phyloP scores from a whole-genome alignment of 2,888 invertebrate genomes.

The Diarsia dahlii region DNA sequence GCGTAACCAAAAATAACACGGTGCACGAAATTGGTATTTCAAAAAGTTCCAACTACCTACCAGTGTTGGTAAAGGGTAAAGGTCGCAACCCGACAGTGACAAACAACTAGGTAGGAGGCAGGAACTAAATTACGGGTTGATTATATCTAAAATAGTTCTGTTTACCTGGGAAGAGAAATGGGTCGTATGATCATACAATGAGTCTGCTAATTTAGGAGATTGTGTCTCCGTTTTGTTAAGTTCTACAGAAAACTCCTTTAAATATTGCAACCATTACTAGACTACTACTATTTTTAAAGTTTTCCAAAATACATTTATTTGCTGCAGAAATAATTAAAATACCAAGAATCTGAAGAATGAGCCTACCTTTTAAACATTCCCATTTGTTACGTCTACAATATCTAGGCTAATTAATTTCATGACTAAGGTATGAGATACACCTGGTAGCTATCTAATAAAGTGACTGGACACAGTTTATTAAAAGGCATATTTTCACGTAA shows the following conservation, averaged over 20 bases:
- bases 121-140: constrained; percentile 61
- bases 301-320: not conserved
- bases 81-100: constrained; percentile 59
- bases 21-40: constrained; percentile 57
- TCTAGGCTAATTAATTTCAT: constrained; percentile 33
- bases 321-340: not conserved
- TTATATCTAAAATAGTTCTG: constrained; percentile 59
- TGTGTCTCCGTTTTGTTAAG: not conserved
- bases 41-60: constrained; percentile 62
- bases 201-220: constrained; percentile 8
- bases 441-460: constrained; percentile 47
- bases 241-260: not conserved
- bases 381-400: constrained; percentile 27
- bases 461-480: constrained; percentile 54
- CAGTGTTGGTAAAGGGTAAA: constrained; percentile 60
- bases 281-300: not conserved
- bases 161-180: constrained; percentile 56
- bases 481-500: constrained; percentile 54
- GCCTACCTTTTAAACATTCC: constrained; percentile 2
- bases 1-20: constrained; percentile 60
- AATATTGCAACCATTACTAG: no score
- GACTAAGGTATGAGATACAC: constrained; percentile 31
- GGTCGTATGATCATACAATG: constrained; percentile 31
- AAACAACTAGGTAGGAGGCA: constrained; percentile 54
- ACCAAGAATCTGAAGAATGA: constrained; percentile 17